These are phyloP conservation scores for Lineus longissimus DNA, from an alignment of 1,140 invertebrate genomes.

Conservation along the genomic window DNA sequence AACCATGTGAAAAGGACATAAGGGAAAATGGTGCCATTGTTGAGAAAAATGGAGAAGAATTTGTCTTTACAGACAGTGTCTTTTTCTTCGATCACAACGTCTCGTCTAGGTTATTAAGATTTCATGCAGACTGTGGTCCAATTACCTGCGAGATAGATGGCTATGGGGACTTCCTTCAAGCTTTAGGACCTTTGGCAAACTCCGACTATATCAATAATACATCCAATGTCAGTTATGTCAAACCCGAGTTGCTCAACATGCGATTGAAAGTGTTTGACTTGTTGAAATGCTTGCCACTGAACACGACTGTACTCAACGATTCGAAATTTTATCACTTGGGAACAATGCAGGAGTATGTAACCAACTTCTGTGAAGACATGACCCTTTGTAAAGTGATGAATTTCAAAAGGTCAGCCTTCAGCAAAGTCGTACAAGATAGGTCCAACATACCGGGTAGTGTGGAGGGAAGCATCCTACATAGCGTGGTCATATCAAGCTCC, in stretches of 20 bases:
- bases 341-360: constrained; percentile 54
- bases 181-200: constrained; percentile 46
- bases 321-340: constrained; percentile 58
- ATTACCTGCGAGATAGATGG: constrained; percentile 55
- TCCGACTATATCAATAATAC: constrained; percentile 38
- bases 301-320: constrained; percentile 48
- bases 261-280: constrained; percentile 40
- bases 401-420: constrained; percentile 38
- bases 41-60: constrained; percentile 25
- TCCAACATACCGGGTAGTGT: constrained; percentile 17
- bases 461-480: constrained; percentile 46
- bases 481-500: constrained; percentile 22
- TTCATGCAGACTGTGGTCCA: constrained; percentile 35
- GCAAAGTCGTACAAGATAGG: constrained; percentile 22
- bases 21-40: constrained; percentile 41
- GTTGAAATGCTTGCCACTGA: constrained; percentile 39
- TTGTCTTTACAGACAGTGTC: constrained; percentile 55
- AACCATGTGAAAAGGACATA: constrained; percentile 51
- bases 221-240: constrained; percentile 36
- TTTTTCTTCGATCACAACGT: constrained; percentile 54
- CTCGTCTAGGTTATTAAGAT: constrained; percentile 45
- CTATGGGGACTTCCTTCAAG: constrained; percentile 58
- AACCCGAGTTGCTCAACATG: constrained; percentile 28
- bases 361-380: constrained; percentile 42
- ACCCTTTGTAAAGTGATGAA: constrained; percentile 39